Evolutionary conservation across 2,797 vertebrate genomes (phyloP), one percentile per base, ranked within the genome.

Genomic region (Diglossa cyanea): DNA sequence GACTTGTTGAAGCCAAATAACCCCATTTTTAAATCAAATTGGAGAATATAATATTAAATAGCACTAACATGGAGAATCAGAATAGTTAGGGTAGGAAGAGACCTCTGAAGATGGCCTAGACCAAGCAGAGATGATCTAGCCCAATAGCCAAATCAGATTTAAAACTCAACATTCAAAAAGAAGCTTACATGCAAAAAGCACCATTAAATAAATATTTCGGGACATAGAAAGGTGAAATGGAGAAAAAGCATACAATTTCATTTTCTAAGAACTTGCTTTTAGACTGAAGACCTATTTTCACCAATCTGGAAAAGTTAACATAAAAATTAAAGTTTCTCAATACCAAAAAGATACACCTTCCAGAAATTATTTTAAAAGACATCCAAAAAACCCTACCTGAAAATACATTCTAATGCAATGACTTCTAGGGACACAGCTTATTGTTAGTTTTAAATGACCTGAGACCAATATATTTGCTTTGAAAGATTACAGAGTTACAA

Each of bases 351-450:
- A 51, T 7, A 42, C 1, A 24, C 3, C 6, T 71, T 48, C 7
- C 28, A 67, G 30, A 75, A 78, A 51, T 37, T 60, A 55, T 57
- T 86, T 81, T 68, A 45, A 76, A 79, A 53, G 13, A 44, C 4
- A 48, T n/a, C 9, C 9, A 77, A 51, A 81, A 60, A n/a, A 0
- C 0, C 1, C 10, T 7, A 19, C 7, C 35, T 5, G 4, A n/a
- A 58, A 57, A 73, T 14, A 4, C 8, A 42, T 58, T 58, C 45
- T 82, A 9, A 63, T 72, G 7, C 3, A 88, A n/a, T 3, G 1
- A 0, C 21, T 63, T 58, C 50, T 60, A 67, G 39, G 80, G 13
- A 10, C 3, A 42, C 2, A 44, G 8, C 13, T 79, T 63, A 39
- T 11, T 79, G 17, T 24, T 50, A 35, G 15, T 51, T 88, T 28